Conservation (phyloP, 2,113 vertebrate species). For the Phocoena phocoena region DNA sequence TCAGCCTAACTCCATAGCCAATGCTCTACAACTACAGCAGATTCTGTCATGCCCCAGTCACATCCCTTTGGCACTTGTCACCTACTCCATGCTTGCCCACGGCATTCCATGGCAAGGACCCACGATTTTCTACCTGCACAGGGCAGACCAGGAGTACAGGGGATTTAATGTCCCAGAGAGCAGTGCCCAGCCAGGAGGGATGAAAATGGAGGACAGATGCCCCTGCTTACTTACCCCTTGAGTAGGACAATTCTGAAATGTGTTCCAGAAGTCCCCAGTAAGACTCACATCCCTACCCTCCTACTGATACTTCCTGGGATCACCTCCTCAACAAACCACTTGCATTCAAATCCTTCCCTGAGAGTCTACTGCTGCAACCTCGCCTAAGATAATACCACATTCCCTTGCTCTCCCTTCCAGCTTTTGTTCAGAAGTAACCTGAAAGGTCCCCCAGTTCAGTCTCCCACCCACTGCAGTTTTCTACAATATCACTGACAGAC, state of each 20-base stretch:
- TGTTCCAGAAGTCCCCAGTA: neutral
- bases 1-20: neutral
- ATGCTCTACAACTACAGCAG: neutral
- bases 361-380: neutral
- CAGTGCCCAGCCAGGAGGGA: neutral
- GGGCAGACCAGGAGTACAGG: neutral
- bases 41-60: neutral
- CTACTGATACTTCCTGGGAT: neutral
- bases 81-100: neutral
- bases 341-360: neutral
- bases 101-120: neutral
- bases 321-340: neutral
- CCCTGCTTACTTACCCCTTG: neutral
- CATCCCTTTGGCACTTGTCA: neutral
- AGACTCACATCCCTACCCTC: neutral
- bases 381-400: neutral
- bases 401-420: neutral
- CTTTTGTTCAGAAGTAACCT: slow-evolving; percentile 20
- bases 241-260: neutral
- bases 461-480: neutral
- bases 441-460: slow-evolving; percentile 8
- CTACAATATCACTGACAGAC: neutral
- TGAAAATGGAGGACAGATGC: neutral
- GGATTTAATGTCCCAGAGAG: neutral
- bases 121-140: neutral